These are phyloP conservation scores for Molossus alvarezi DNA, from an alignment of 2,797 vertebrate genomes.

Conservation along the genomic window DNA sequence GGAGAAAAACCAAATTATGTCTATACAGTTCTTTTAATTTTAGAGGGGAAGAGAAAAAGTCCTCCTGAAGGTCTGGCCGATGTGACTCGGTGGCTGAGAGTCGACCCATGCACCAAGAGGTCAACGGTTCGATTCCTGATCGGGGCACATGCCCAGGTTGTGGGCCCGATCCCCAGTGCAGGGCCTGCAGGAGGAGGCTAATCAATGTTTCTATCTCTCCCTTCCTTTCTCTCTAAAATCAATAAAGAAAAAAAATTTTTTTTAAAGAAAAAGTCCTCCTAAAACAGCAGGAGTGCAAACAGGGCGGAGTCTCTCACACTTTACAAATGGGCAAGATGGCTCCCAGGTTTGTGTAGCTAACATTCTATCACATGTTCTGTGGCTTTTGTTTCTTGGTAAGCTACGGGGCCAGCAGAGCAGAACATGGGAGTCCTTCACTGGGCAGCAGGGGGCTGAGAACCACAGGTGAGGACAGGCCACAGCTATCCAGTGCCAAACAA, in stretches of 20 bases:
- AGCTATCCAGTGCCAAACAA: conserved; percentile 34
- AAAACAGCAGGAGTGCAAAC: background rate
- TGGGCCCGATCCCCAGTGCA: too few species aligned
- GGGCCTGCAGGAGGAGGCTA: too few species aligned
- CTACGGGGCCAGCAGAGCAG: conserved; percentile 84
- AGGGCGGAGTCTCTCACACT: background rate
- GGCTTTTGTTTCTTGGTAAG: conserved; percentile 70
- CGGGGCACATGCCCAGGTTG: too few species aligned
- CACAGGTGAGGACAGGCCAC: conserved; percentile 18
- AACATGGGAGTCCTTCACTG: conserved; percentile 87
- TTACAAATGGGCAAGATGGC: background rate
- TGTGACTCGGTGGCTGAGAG: too few species aligned
- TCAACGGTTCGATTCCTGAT: too few species aligned
- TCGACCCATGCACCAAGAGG: too few species aligned
- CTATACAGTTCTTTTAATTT: background rate
- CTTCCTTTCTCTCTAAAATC: too few species aligned
- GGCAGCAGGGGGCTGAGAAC: conserved; percentile 86
- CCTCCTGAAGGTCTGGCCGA: too few species aligned
- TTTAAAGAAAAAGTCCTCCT: too few species aligned
- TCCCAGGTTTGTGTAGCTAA: conserved; percentile 59
- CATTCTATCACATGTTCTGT: conserved; percentile 64
- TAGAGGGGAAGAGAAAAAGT: background rate
- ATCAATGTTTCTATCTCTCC: too few species aligned
- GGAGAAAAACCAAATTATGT: background rate
- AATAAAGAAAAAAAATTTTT: too few species aligned